These are phyloP conservation scores for Zophobas atratus DNA, from an alignment of 1,140 invertebrate genomes.

Conservation along the genomic window DNA sequence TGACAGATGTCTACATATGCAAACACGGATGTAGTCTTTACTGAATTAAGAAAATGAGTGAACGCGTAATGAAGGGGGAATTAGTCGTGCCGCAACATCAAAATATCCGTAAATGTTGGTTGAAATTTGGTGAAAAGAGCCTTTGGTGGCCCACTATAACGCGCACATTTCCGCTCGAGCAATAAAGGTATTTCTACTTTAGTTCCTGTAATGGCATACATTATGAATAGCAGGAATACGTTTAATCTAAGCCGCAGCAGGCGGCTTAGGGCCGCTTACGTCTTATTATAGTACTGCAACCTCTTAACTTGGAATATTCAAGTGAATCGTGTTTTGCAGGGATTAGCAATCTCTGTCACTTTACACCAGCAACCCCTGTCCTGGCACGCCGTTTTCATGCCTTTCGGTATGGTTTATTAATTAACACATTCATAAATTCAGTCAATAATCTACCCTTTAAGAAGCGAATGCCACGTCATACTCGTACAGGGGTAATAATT, in stretches of 20 bases:
- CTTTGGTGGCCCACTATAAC: slow-evolving; percentile 10
- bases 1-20: background rate
- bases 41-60: slow-evolving; percentile 13
- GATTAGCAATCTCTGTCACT: slow-evolving; percentile 43
- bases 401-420: slow-evolving; percentile 28
- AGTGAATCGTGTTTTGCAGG: slow-evolving; percentile 44
- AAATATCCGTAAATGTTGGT: background rate
- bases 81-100: background rate
- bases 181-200: slow-evolving; percentile 44
- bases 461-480: background rate
- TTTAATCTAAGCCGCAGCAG: slow-evolving; percentile 47
- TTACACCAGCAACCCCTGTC: slow-evolving; percentile 16
- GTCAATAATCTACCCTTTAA: background rate
- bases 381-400: slow-evolving; percentile 22
- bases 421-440: slow-evolving; percentile 21
- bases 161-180: slow-evolving; percentile 21
- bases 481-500: background rate
- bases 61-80: background rate
- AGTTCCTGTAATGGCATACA: slow-evolving; percentile 41
- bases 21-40: background rate
- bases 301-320: slow-evolving; percentile 44
- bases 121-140: slow-evolving; percentile 22
- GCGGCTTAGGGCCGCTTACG: slow-evolving; percentile 37
- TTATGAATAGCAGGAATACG: slow-evolving; percentile 45
- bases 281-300: slow-evolving; percentile 40